Conservation (phyloP, 2,797 vertebrate genomes). For the Crenuchus spilurus region DNA sequence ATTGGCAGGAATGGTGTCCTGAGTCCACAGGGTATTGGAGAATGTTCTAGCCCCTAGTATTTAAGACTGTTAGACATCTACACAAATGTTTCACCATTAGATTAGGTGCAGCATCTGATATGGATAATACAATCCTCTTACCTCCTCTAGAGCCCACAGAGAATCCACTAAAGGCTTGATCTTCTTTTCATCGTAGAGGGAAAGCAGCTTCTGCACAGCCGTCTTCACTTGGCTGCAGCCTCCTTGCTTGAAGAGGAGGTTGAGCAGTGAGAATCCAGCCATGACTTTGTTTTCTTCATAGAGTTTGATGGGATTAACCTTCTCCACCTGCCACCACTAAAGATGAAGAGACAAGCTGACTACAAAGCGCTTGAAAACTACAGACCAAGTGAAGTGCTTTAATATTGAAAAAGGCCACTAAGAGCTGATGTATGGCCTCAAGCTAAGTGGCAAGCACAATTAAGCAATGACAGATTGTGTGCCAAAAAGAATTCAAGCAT, state of each 20-base stretch:
- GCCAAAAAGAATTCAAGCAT: constrained; percentile 17
- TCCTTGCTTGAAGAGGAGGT: constrained; percentile 96
- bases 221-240: constrained; percentile 81
- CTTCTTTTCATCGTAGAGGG: constrained; percentile 89
- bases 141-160: constrained; percentile 98
- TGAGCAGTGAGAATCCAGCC: constrained; percentile 95
- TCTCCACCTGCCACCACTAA: constrained; percentile 99
- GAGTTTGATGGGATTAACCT: constrained; percentile 98
- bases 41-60: too few relatives aligned
- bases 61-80: too few relatives aligned
- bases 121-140: constrained; percentile 67
- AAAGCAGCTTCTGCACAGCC: constrained; percentile 89
- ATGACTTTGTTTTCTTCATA: constrained; percentile 99
- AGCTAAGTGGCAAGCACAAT: neutral
- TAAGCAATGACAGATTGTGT: neutral
- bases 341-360: constrained; percentile 21
- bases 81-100: too few relatives aligned
- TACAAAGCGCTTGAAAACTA: neutral
- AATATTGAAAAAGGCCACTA: neutral
- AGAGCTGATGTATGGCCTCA: neutral
- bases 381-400: neutral
- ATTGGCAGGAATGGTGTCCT: too few relatives aligned
- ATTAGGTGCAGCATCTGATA: neutral
- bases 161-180: constrained; percentile 97
- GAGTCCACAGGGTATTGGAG: too few relatives aligned